Evolutionary conservation across 2,797 vertebrate genomes (phyloP), one percentile per base, ranked within the genome.

Genomic region (Eulemur albifrons): DNA sequence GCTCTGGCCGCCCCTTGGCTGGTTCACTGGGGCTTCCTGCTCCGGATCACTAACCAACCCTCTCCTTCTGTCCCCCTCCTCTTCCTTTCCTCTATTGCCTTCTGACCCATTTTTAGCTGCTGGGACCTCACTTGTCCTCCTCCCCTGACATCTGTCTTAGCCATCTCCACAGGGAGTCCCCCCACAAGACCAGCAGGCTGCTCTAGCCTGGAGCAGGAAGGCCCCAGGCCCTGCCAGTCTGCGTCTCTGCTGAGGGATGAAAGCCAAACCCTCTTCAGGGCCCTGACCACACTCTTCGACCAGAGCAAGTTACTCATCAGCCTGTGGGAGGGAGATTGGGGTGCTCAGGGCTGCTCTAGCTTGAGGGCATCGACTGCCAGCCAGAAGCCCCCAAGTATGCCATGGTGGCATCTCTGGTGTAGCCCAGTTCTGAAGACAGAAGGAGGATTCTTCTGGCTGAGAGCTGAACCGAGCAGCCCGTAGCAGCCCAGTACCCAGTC

Each of bases 51-150:
- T 61, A 43, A 50, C 70, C 52, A 72, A 54, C 82, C 70, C 81
- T 96, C 75, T 38, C 76, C 50, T 76, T 69, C 69, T 63, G 59
- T 97, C 95, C 90, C 94, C 85, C 92, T 89, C 65, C 23, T 90
- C 91, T 88, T 95, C 84, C 94, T 95, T 70, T 95, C 89, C 88
- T 97, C 89, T 81, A 48, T 38, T 93, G 79, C 69, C 90, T 96
- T 95, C 91, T 97, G 92, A 93, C 54, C 93, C 94, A 96, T 77
- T 95, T 97, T 96, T 72, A 96, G 95, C 67, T 79, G n/a, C 81
- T 80, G 52, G 91, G 52, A 92, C 90, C 92, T 93, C 93, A 95
- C 79, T 95, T 79, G 50, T 88, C 45, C 85, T 79, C 84, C 35
- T 93, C 63, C 80, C 69, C 93, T 94, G 69, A 92, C 70, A 73